Conservation (phyloP, 1,140 invertebrate genomes). For the Hypothenemus hampei region DNA sequence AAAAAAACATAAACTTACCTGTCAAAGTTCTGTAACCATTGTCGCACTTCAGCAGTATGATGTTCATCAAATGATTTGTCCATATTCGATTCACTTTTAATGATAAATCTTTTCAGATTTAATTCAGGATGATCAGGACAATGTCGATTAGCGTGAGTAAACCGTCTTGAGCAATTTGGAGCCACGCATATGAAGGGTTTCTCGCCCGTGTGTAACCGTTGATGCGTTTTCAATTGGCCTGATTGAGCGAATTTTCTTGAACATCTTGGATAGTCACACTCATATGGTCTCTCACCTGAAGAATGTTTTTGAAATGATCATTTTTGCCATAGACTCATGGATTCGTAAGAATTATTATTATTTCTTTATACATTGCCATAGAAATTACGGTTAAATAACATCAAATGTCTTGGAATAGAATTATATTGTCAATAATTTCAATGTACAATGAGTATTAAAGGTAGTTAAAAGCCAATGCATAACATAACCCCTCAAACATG, state of each 20-base stretch:
- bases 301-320: too few relatives aligned
- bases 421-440: conserved; percentile 12
- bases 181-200: conserved; percentile 74
- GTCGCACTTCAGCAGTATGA: conserved; percentile 39
- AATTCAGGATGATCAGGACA: conserved; percentile 63
- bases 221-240: conserved; percentile 79
- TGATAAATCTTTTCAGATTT: conserved; percentile 52
- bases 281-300: conserved; percentile 71
- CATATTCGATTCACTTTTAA: conserved; percentile 51
- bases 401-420: too few relatives aligned
- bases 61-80: conserved; percentile 41
- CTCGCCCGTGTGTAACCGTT: conserved; percentile 75
- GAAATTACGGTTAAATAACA: too few relatives aligned
- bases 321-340: too few relatives aligned
- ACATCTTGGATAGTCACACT: conserved; percentile 74
- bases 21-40: conserved; percentile 49
- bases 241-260: conserved; percentile 75
- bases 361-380: too few relatives aligned
- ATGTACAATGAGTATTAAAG: conserved; percentile 15
- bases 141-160: conserved; percentile 78
- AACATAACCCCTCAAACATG: too few relatives aligned
- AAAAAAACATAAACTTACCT: conserved; percentile 57
- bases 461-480: conserved; percentile 9
- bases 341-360: too few relatives aligned
- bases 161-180: conserved; percentile 61